Conservation (phyloP, 92 coral and sea anemone genomes). For the Epizoanthus illoricatus region DNA sequence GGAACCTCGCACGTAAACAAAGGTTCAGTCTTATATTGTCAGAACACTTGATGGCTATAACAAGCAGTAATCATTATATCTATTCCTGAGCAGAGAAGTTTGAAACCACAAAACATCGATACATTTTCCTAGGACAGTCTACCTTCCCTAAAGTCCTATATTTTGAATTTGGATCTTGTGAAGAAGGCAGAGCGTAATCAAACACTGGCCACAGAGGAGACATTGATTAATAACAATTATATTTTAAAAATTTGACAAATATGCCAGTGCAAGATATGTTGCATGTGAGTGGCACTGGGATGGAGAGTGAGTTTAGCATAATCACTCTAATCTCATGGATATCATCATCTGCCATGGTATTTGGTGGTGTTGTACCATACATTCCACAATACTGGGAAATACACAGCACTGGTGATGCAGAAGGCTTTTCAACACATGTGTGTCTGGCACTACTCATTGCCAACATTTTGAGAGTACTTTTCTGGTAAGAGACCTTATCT, state of each 20-base stretch:
- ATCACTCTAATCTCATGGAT: constrained; percentile 76
- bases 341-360: constrained; percentile 91
- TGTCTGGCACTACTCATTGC: constrained; percentile 93
- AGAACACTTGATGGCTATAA: no score
- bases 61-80: no score
- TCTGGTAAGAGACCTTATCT: constrained; percentile 76
- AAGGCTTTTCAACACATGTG: constrained; percentile 92
- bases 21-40: no score
- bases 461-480: constrained; percentile 88
- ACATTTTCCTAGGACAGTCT: no score
- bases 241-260: no score
- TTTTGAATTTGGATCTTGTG: no score
- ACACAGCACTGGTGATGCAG: constrained; percentile 74
- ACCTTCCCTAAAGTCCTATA: no score
- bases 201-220: no score
- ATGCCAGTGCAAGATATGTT: constrained; percentile 40
- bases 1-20: no score
- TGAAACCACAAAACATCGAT: neutral
- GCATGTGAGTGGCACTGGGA: neutral
- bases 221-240: no score
- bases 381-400: constrained; percentile 97
- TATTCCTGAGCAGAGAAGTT: no score
- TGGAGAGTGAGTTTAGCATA: constrained; percentile 57
- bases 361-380: constrained; percentile 97
- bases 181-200: no score